Evolutionary conservation across 2,113 vertebrate genomes (phyloP).

Genomic region (Acanthisitta chloris): DNA sequence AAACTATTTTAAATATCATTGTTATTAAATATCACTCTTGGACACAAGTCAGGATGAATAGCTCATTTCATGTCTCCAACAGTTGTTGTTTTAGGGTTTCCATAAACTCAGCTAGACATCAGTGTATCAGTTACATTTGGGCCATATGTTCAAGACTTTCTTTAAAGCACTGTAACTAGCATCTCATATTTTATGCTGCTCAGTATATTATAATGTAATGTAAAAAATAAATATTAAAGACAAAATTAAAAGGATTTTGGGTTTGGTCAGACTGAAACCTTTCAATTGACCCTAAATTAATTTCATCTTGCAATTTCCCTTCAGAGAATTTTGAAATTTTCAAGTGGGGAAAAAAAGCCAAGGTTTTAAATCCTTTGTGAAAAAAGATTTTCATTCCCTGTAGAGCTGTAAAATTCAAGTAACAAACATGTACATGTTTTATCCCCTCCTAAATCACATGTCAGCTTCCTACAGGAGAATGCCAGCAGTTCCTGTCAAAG

Average conservation of each 20-base stretch:
- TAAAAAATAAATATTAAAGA: constrained; percentile 11
- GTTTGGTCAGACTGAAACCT: constrained; percentile 25
- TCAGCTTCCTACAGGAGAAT: constrained; percentile 46
- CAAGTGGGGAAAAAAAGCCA: constrained; percentile 24
- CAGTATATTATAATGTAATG: background rate
- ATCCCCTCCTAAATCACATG: constrained; percentile 57
- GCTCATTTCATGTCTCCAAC: constrained; percentile 14
- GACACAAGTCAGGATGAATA: constrained; percentile 29
- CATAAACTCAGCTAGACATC: constrained; percentile 53
- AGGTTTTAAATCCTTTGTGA: constrained; percentile 52
- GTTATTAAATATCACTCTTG: constrained; percentile 13
- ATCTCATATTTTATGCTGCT: constrained; percentile 48
- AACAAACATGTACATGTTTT: constrained; percentile 63
- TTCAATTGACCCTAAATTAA: constrained; percentile 44
- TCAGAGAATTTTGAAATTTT: constrained; percentile 57
- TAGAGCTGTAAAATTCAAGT: constrained; percentile 58
- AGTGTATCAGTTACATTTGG: constrained; percentile 49
- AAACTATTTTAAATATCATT: constrained; percentile 18
- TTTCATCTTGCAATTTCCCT: constrained; percentile 28
- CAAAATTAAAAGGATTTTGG: constrained; percentile 51
- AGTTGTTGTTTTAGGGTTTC: constrained; percentile 53
- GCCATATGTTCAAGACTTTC: constrained; percentile 26
- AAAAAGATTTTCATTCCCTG: constrained; percentile 41
- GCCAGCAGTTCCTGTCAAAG: constrained; percentile 55
- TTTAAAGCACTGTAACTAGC: constrained; percentile 11